A percentile compares a stretch with the other conserved stretches of the same genome.
These are phyloP conservation scores for Salvelinus alpinus DNA, from an alignment of 2,113 vertebrate genomes.

Conservation along the genomic window DNA sequence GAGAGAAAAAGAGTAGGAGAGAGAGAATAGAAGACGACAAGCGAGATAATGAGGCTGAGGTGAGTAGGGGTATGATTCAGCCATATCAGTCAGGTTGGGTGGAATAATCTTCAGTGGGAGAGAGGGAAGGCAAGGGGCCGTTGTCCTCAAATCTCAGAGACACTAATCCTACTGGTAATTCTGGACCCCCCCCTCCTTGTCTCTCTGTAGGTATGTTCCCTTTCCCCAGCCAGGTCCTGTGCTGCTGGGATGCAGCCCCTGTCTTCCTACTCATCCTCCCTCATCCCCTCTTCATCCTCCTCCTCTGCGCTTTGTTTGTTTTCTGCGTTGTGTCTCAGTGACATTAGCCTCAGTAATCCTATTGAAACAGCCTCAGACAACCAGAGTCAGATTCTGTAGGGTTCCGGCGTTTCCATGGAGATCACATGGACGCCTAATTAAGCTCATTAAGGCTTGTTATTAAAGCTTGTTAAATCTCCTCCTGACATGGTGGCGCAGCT, in stretches of 20 bases:
- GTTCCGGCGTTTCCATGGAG: slow-evolving; percentile 65
- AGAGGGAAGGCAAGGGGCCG: slow-evolving; percentile 33
- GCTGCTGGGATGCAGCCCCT: slow-evolving; percentile 28
- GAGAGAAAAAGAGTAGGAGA: slow-evolving; percentile 1
- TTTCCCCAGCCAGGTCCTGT: slow-evolving; percentile 47
- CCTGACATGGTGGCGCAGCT: slow-evolving; percentile 60
- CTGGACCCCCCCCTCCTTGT: slow-evolving; percentile 49
- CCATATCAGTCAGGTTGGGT: slow-evolving; percentile 32
- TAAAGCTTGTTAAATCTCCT: slow-evolving; percentile 71
- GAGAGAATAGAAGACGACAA: background rate
- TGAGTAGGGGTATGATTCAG: background rate
- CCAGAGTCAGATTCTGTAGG: slow-evolving; percentile 48
- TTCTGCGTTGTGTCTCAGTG: slow-evolving; percentile 60
- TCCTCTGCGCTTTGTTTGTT: slow-evolving; percentile 59
- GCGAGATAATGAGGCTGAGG: slow-evolving; percentile 22
- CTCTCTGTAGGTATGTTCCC: slow-evolving; percentile 44
- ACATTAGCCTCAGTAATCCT: slow-evolving; percentile 71
- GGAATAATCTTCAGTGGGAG: slow-evolving; percentile 52
- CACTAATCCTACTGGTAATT: slow-evolving; percentile 70
- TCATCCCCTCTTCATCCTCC: slow-evolving; percentile 36
- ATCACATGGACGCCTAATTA: slow-evolving; percentile 74
- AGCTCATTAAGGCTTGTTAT: slow-evolving; percentile 73
- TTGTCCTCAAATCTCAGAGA: slow-evolving; percentile 60
- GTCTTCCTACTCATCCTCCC: slow-evolving; percentile 37
- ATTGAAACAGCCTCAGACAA: slow-evolving; percentile 57